These are phyloP conservation scores for Drosophila diplacantha DNA, from an alignment of 2,888 invertebrate genomes.

Conservation along the genomic window DNA sequence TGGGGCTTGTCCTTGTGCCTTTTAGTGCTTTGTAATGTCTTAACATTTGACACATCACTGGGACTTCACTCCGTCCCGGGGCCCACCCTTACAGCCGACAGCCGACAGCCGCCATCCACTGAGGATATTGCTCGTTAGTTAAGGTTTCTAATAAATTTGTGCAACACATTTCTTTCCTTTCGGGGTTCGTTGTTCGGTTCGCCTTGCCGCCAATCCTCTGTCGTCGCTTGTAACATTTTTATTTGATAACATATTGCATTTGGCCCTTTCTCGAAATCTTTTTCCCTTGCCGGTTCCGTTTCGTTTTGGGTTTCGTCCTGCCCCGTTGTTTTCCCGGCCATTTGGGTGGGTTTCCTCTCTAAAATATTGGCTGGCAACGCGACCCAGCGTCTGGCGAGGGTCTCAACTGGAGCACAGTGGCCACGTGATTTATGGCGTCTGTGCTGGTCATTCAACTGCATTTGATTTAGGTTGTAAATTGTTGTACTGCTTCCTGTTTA, in stretches of 20 bases:
- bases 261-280: conserved; percentile 55
- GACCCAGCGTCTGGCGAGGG: conserved; percentile 45
- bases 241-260: conserved; percentile 72
- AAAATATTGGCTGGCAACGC: conserved; percentile 61
- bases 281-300: conserved; percentile 25
- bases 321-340: conserved; percentile 12
- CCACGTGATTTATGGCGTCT: conserved; percentile 70
- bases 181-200: conserved; percentile 14
- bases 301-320: conserved; percentile 22
- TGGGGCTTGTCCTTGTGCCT: conserved; percentile 40
- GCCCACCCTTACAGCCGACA: conserved; percentile 5
- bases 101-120: conserved; percentile 21
- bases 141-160: conserved; percentile 73
- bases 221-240: conserved; percentile 74
- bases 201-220: conserved; percentile 41
- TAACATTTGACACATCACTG: conserved; percentile 77
- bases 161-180: conserved; percentile 68
- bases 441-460: conserved; percentile 73
- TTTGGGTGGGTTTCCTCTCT: conserved; percentile 41
- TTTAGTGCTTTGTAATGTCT: conserved; percentile 75
- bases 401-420: conserved; percentile 61
- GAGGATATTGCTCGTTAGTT: conserved; percentile 74
- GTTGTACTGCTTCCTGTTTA: conserved; percentile 68
- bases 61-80: conserved; percentile 53
- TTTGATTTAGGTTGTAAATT: conserved; percentile 74